These are phyloP conservation scores for Lagocephalus sceleratus DNA, from an alignment of 2,797 vertebrate species.

Conservation along the genomic window DNA sequence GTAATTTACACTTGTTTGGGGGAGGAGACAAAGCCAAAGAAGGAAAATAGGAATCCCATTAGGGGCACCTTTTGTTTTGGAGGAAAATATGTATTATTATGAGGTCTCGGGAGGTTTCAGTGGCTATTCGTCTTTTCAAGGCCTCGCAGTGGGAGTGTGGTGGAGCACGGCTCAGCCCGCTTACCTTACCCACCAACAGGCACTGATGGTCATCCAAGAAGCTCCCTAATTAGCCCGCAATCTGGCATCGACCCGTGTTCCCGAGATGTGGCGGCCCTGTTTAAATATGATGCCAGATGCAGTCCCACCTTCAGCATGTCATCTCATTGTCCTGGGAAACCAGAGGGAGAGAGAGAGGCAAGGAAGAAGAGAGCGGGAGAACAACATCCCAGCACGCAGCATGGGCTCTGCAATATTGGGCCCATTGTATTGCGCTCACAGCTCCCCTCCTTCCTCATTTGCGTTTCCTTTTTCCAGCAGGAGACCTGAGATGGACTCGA, in stretches of 20 bases:
- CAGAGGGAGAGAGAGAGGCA: constrained; percentile 55
- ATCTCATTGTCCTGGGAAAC: constrained; percentile 78
- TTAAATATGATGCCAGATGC: constrained; percentile 82
- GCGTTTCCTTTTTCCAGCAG: constrained; percentile 28
- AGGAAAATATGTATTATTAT: constrained; percentile 71
- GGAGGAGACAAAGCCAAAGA: constrained; percentile 50
- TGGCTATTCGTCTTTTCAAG: constrained; percentile 77
- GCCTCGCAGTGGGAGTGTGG: constrained; percentile 73
- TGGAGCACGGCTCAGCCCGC: constrained; percentile 72
- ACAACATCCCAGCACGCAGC: constrained; percentile 66
- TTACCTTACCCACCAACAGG: constrained; percentile 80
- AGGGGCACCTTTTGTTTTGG: constrained; percentile 73
- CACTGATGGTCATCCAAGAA: constrained; percentile 86
- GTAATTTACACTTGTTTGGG: constrained; percentile 73
- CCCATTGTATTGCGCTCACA: constrained; percentile 50
- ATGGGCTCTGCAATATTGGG: constrained; percentile 59
- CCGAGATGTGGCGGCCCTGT: constrained; percentile 79
- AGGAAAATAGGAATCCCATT: constrained; percentile 61
- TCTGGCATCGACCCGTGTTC: constrained; percentile 81
- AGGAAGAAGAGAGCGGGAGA: constrained; percentile 43
- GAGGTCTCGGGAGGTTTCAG: constrained; percentile 68
- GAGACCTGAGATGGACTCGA: constrained; percentile 54
- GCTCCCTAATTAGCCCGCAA: constrained; percentile 84
- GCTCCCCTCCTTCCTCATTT: constrained; percentile 45
- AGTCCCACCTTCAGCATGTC: constrained; percentile 81